Evolutionary conservation across 2,797 vertebrate genomes (phyloP).

Genomic region (Uromys caudimaculatus): DNA sequence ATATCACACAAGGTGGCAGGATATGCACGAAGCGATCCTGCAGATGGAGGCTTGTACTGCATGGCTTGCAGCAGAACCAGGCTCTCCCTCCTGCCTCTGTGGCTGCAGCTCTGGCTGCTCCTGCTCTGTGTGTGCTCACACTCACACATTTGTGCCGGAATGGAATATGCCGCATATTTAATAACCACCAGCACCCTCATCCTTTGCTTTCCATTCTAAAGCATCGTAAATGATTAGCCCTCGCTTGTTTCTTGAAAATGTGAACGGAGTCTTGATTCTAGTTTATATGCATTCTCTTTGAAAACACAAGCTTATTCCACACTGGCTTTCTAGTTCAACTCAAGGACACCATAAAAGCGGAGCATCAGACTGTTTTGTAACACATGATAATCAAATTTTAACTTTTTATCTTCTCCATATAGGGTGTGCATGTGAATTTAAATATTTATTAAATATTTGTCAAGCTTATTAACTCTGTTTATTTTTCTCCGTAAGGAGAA

Average conservation of each 20-base stretch:
- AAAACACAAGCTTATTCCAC: slow-evolving; percentile 80
- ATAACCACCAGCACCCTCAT: slow-evolving; percentile 69
- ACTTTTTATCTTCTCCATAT: slow-evolving; percentile 83
- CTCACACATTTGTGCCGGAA: slow-evolving; percentile 27
- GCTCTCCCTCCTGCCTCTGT: neutral
- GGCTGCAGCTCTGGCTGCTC: slow-evolving; percentile 9
- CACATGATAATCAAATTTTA: slow-evolving; percentile 77
- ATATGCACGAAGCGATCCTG: slow-evolving; percentile 81
- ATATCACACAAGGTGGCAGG: slow-evolving; percentile 90
- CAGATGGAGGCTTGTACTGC: slow-evolving; percentile 12
- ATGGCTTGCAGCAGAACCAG: neutral
- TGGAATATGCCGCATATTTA: slow-evolving; percentile 51
- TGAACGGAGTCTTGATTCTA: slow-evolving; percentile 62
- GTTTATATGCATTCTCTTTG: slow-evolving; percentile 78
- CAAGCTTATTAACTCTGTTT: slow-evolving; percentile 78
- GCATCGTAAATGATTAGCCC: slow-evolving; percentile 80
- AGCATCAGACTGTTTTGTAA: slow-evolving; percentile 83
- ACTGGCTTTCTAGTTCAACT: slow-evolving; percentile 82
- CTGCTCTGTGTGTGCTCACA: slow-evolving; percentile 63
- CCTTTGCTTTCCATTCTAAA: slow-evolving; percentile 76
- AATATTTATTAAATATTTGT: slow-evolving; percentile 84
- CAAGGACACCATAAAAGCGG: slow-evolving; percentile 80
- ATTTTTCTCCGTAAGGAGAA: slow-evolving; percentile 74
- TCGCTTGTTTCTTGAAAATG: slow-evolving; percentile 79
- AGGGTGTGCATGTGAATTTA: slow-evolving; percentile 66